These are phyloP conservation scores for Cryptocheilus praepositus DNA, from an alignment of 2,888 invertebrate genomes.

Conservation along the genomic window DNA sequence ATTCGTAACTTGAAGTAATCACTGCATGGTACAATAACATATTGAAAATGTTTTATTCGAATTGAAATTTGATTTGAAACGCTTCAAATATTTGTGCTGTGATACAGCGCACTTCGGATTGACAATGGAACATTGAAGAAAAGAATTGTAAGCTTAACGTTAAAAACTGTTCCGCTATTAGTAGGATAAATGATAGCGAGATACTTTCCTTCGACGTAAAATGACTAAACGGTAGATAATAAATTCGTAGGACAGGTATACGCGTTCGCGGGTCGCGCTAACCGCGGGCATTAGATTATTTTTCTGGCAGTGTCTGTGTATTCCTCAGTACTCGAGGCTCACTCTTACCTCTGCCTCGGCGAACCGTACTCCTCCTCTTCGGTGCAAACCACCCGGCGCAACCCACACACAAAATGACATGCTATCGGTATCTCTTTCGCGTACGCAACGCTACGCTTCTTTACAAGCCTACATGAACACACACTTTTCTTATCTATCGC, in stretches of 20 bases:
- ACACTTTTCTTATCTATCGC: constrained; percentile 55
- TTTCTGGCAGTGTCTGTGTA: constrained; percentile 52
- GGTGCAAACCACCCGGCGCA: too few relatives aligned
- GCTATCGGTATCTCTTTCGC: too few relatives aligned
- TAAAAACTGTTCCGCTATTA: too few relatives aligned
- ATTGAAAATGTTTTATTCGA: constrained; percentile 4
- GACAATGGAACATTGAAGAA: constrained; percentile 5
- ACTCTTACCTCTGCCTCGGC: constrained; percentile 36
- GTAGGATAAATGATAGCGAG: constrained; percentile 42
- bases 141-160: constrained; percentile 27
- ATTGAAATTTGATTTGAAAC: constrained; percentile 20
- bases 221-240: constrained; percentile 36
- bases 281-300: constrained; percentile 40
- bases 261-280: constrained; percentile 17
- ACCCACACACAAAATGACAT: too few relatives aligned
- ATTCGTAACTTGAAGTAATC: not conserved
- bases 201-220: constrained; percentile 38
- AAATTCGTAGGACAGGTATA: constrained; percentile 40
- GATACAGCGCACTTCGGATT: constrained; percentile 28
- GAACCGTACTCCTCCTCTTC: constrained; percentile 31
- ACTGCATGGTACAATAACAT: constrained; percentile 8
- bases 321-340: constrained; percentile 35
- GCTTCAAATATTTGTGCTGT: constrained; percentile 37
- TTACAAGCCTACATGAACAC: constrained; percentile 67
- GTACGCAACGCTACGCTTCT: constrained; percentile 24